These are phyloP conservation scores for Temnothorax curvispinosus DNA, from an alignment of 1,140 invertebrate species.

Conservation along the genomic window DNA sequence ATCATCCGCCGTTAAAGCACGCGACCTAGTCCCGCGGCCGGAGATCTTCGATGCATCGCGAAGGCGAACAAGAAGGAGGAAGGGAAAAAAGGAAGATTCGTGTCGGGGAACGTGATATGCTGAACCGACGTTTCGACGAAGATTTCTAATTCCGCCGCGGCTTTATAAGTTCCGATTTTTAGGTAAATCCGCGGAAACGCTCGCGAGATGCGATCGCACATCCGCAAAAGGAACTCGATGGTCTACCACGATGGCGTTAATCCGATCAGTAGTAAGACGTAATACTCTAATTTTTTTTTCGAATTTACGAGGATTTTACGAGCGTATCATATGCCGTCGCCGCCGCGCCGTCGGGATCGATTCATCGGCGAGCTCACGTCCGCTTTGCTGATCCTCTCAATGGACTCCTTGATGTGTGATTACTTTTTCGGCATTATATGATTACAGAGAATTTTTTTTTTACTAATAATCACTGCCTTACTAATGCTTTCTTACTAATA, in stretches of 20 bases:
- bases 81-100: neutral
- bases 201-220: neutral
- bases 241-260: slow-evolving; percentile 21
- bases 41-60: slow-evolving; percentile 4
- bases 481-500: neutral
- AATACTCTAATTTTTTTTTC: slow-evolving; percentile 36
- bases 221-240: slow-evolving; percentile 17
- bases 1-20: slow-evolving; percentile 33
- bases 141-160: slow-evolving; percentile 17
- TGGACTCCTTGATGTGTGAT: neutral
- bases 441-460: neutral
- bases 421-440: neutral
- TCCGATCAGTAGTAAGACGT: slow-evolving; percentile 26
- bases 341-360: neutral
- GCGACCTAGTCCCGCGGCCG: neutral
- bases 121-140: slow-evolving; percentile 27
- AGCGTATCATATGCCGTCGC: neutral
- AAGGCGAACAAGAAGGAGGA: neutral
- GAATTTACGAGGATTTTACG: slow-evolving; percentile 47
- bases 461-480: neutral
- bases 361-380: neutral
- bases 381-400: slow-evolving; percentile 9
- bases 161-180: slow-evolving; percentile 29
- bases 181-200: slow-evolving; percentile 1
- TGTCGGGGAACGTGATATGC: neutral